A percentile compares a stretch with the other conserved stretches of the same genome.
These are phyloP conservation scores for Leptoclinus maculatus DNA, from an alignment of 2,797 vertebrate species.

Conservation along the genomic window DNA sequence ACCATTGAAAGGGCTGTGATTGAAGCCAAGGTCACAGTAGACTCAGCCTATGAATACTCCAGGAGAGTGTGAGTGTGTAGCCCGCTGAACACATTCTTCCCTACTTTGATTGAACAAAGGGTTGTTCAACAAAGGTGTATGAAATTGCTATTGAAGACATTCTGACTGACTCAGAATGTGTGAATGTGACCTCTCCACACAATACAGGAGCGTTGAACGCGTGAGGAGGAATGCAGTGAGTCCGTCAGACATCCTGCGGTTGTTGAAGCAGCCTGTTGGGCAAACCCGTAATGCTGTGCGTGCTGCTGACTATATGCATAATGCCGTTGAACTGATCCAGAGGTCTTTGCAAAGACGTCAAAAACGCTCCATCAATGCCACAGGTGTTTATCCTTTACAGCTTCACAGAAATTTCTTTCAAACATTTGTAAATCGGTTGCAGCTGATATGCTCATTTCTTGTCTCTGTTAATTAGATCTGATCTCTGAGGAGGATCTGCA, in stretches of 20 bases:
- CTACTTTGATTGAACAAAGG: not conserved
- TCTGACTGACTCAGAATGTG: too few species aligned
- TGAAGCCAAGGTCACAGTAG: conserved; percentile 80
- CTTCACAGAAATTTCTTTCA: not conserved
- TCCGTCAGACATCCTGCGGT: conserved; percentile 82
- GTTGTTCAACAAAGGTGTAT: not conserved
- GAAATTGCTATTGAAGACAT: not conserved
- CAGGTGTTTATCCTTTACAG: conserved; percentile 72
- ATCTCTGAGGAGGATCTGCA: conserved; percentile 79
- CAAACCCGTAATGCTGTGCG: conserved; percentile 74
- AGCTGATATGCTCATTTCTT: not conserved
- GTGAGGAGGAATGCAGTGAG: conserved; percentile 57
- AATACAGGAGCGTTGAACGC: conserved; percentile 55
- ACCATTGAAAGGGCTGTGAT: conserved; percentile 66
- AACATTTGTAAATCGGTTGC: not conserved
- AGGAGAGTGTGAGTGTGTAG: conserved; percentile 76
- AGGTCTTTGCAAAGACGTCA: conserved; percentile 38
- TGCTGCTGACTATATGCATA: conserved; percentile 87
- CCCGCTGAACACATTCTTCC: not conserved
- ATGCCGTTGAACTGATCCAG: conserved; percentile 81
- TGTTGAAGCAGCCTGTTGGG: conserved; percentile 85
- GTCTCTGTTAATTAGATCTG: conserved; percentile 75
- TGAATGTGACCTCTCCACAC: not conserved
- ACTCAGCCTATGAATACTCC: conserved; percentile 82
- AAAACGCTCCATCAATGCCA: conserved; percentile 85